Conservation (phyloP, 1,140 invertebrate species). For the Platorchestia sp. region DNA sequence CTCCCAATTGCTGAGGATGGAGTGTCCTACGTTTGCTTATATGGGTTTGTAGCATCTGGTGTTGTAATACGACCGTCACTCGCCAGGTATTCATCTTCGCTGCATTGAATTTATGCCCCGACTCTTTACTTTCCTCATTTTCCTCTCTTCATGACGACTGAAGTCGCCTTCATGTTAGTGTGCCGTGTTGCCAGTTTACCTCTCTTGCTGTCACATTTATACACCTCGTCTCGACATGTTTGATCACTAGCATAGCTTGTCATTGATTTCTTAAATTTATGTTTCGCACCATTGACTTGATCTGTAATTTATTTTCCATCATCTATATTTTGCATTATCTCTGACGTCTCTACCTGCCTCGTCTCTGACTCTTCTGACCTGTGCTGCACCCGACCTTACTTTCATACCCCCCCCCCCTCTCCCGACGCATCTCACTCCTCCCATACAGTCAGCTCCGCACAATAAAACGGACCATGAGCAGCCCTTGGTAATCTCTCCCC, state of each 20-base stretch:
- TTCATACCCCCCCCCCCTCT: not conserved
- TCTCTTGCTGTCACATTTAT: not conserved
- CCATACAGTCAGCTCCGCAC: not conserved
- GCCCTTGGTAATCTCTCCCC: not conserved
- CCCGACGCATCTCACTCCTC: not conserved
- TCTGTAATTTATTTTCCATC: not conserved
- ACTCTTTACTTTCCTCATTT: not conserved
- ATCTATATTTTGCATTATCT: too few species aligned
- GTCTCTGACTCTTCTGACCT: not conserved
- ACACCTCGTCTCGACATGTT: not conserved
- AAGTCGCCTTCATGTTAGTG: not conserved
- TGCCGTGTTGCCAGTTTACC: not conserved
- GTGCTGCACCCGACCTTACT: not conserved
- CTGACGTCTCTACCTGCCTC: not conserved
- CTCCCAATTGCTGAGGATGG: too few species aligned
- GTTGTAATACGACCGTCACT: not conserved
- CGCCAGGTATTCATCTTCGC: too few species aligned
- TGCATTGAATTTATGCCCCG: not conserved
- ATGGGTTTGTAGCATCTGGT: not conserved
- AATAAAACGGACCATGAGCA: not conserved
- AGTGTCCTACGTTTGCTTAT: too few species aligned
- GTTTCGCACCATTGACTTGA: not conserved
- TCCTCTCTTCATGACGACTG: not conserved
- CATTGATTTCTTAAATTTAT: not conserved
- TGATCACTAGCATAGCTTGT: not conserved